A percentile compares a stretch with the other conserved stretches of the same genome.
Conservation (phyloP, 1,140 invertebrate species). For the Aphidius ervi region DNA sequence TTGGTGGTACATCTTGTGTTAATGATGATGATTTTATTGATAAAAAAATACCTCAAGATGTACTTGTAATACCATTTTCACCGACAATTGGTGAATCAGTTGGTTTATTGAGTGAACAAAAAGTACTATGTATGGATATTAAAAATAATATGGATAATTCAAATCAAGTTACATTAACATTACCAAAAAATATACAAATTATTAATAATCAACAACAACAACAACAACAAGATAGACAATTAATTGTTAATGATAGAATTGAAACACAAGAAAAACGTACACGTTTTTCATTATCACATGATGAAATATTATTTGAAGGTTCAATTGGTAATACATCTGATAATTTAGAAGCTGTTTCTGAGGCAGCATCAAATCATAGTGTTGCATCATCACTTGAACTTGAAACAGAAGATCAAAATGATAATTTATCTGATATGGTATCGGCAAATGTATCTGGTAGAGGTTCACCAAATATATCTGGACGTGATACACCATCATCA, state of each 20-base stretch:
- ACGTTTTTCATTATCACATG: conserved; percentile 81
- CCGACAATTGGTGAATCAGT: conserved; percentile 57
- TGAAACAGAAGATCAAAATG: conserved; percentile 83
- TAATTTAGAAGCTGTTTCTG: conserved; percentile 90
- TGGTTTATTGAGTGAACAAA: conserved; percentile 69
- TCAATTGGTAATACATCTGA: conserved; percentile 85
- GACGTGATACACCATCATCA: conserved; percentile 91
- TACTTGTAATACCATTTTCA: conserved; percentile 66
- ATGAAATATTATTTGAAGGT: conserved; percentile 65
- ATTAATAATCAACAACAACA: conserved; percentile 25
- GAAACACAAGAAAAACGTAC: conserved; percentile 58
- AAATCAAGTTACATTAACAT: conserved; percentile 39
- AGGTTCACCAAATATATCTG: conserved; percentile 87
- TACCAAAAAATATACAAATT: conserved; percentile 37
- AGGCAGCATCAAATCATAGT: conserved; percentile 91
- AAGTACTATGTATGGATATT: conserved; percentile 56
- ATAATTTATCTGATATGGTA: conserved; percentile 93
- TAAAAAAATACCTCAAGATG: conserved; percentile 47
- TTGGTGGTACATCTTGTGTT: conserved; percentile 15
- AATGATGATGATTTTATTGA: conserved; percentile 44
- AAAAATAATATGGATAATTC: conserved; percentile 36
- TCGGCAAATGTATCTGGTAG: conserved; percentile 85
- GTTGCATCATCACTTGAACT: conserved; percentile 87
- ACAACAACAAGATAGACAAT: conserved; percentile 31
- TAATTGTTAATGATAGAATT: conserved; percentile 42